These are phyloP conservation scores for Plectropomus leopardus DNA, from an alignment of 2,113 vertebrate species.

Conservation along the genomic window DNA sequence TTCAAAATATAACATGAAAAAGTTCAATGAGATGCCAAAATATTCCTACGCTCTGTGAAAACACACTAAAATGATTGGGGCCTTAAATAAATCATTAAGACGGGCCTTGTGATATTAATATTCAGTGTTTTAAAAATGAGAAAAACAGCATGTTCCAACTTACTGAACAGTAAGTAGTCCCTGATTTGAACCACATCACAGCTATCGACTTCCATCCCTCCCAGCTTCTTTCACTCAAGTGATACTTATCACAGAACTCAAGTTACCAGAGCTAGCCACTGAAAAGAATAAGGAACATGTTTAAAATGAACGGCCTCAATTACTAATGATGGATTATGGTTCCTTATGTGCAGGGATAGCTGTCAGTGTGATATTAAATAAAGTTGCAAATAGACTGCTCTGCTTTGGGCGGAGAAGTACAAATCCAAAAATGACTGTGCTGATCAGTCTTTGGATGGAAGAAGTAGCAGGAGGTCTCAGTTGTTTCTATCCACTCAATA, in stretches of 20 bases:
- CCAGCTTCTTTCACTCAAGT: slow-evolving; percentile 27
- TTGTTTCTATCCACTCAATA: slow-evolving; percentile 13
- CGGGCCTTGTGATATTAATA: not conserved
- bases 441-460: slow-evolving; percentile 17
- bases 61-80: not conserved
- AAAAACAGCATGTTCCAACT: slow-evolving; percentile 14
- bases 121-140: not conserved
- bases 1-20: not conserved
- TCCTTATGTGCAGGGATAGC: slow-evolving; percentile 25
- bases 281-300: slow-evolving; percentile 33
- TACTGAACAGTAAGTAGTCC: not conserved
- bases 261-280: slow-evolving; percentile 16
- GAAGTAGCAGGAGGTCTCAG: not conserved
- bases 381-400: slow-evolving; percentile 34
- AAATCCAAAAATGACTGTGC: slow-evolving; percentile 21
- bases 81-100: not conserved
- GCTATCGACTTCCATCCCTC: slow-evolving; percentile 17
- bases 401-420: slow-evolving; percentile 21
- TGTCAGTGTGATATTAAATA: slow-evolving; percentile 29
- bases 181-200: slow-evolving; percentile 25
- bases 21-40: not conserved
- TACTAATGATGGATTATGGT: slow-evolving; percentile 56
- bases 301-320: slow-evolving; percentile 45
- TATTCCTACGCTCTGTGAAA: not conserved
- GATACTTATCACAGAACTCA: slow-evolving; percentile 36